Conservation (phyloP, 1,140 invertebrate genomes). For the Eurosta solidaginis region DNA sequence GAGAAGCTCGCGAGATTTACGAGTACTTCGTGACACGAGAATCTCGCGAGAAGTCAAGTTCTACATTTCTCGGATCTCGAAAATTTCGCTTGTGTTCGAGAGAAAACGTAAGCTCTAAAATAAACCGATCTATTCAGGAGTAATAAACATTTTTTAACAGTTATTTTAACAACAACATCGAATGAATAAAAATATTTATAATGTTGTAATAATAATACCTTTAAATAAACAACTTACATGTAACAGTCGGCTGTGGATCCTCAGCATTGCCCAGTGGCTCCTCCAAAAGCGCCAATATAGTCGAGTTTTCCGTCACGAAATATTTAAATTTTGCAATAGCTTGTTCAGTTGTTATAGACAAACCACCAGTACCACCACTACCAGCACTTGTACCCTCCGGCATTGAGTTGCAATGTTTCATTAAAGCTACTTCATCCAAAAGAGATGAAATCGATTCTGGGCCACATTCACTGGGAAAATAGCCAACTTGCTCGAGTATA, state of each 20-base stretch:
- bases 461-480: conserved; percentile 83
- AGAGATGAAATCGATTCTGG: conserved; percentile 83
- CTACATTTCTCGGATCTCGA: too few relatives aligned
- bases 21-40: too few relatives aligned
- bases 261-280: conserved; percentile 84
- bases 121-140: background rate
- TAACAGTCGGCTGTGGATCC: conserved; percentile 76
- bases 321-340: conserved; percentile 74
- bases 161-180: too few relatives aligned
- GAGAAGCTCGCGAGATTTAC: too few relatives aligned
- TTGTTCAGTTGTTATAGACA: conserved; percentile 46
- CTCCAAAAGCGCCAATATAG: conserved; percentile 87
- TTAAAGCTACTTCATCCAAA: conserved; percentile 83
- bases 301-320: conserved; percentile 88
- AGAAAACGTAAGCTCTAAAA: too few relatives aligned
- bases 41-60: too few relatives aligned
- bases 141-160: background rate
- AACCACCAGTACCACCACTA: conserved; percentile 44
- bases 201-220: too few relatives aligned
- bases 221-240: conserved; percentile 58
- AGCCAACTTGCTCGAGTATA: conserved; percentile 89
- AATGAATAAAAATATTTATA: too few relatives aligned
- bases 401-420: conserved; percentile 77
- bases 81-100: too few relatives aligned
- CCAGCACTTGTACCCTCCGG: conserved; percentile 34